A percentile compares a stretch with the other conserved stretches of the same genome.
Conservation (phyloP, 2,888 invertebrate genomes). For the Neuroscelio doddi region DNA sequence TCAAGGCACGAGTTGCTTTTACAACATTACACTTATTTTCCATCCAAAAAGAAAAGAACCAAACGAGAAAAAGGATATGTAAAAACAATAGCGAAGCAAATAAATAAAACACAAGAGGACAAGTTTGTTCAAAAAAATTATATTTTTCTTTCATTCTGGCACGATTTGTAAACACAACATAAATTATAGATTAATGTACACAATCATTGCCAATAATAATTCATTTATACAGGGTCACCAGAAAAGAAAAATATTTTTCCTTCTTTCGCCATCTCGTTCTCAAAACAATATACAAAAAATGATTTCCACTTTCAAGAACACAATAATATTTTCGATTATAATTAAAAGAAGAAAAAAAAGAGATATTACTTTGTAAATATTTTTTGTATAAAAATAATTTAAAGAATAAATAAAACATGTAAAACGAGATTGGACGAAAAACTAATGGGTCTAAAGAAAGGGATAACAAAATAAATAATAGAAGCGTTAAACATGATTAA, state of each 20-base stretch:
- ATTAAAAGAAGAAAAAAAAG: constrained; percentile 24
- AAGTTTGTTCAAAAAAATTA: constrained; percentile 69
- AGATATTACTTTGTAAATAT: constrained; percentile 22
- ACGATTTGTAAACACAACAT: constrained; percentile 71
- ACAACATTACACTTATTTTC: constrained; percentile 10
- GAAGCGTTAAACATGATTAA: constrained; percentile 72
- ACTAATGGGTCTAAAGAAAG: constrained; percentile 49
- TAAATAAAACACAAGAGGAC: constrained; percentile 17
- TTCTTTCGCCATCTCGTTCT: constrained; percentile 39
- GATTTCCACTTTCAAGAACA: too few species aligned
- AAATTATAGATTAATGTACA: constrained; percentile 72
- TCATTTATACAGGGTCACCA: constrained; percentile 53
- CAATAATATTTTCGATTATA: too few species aligned
- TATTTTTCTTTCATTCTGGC: constrained; percentile 71
- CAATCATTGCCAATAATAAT: constrained; percentile 63
- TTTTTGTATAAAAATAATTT: constrained; percentile 21
- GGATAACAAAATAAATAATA: constrained; percentile 73
- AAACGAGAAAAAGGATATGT: constrained; percentile 16
- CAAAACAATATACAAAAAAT: constrained; percentile 32
- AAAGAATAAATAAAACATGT: constrained; percentile 28
- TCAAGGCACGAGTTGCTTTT: constrained; percentile 29
- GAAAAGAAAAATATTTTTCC: constrained; percentile 23
- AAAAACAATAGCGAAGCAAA: constrained; percentile 13
- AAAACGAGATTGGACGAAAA: constrained; percentile 41
- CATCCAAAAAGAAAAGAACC: not conserved